These are phyloP conservation scores for Drosophila albomicans DNA, from an alignment of 1,140 invertebrate species.

Conservation along the genomic window DNA sequence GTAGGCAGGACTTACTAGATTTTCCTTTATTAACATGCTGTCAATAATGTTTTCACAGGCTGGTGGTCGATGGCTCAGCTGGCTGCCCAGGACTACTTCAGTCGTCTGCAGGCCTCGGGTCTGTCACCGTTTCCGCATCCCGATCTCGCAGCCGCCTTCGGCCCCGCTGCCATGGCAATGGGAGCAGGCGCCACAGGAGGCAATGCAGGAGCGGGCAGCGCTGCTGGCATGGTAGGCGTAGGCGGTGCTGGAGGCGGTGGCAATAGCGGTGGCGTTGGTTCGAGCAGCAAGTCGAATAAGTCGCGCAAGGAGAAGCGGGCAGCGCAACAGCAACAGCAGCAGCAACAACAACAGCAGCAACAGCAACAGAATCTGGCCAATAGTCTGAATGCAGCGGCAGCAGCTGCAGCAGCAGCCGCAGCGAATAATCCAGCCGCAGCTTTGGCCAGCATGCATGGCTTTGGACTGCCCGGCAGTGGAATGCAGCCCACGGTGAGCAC, in stretches of 20 bases:
- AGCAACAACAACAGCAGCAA: slow-evolving; percentile 78
- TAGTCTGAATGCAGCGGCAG: slow-evolving; percentile 84
- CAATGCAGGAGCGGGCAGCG: slow-evolving; percentile 69
- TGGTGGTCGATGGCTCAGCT: slow-evolving; percentile 96
- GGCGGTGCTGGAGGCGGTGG: slow-evolving; percentile 57
- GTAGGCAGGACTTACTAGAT: too few relatives aligned
- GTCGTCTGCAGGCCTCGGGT: slow-evolving; percentile 91
- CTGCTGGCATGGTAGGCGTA: slow-evolving; percentile 49
- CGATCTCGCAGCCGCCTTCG: slow-evolving; percentile 81
- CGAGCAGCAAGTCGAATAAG: slow-evolving; percentile 78
- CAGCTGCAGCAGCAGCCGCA: slow-evolving; percentile 80
- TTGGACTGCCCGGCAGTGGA: slow-evolving; percentile 72
- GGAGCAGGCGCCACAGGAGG: slow-evolving; percentile 72
- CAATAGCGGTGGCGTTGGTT: slow-evolving; percentile 68
- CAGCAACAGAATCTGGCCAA: slow-evolving; percentile 83
- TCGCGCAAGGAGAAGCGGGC: slow-evolving; percentile 79
- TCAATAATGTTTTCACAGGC: slow-evolving; percentile 85
- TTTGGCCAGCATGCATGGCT: slow-evolving; percentile 74
- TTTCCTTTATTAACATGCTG: neutral
- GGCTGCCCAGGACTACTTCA: slow-evolving; percentile 93
- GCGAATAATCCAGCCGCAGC: slow-evolving; percentile 77
- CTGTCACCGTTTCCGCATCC: slow-evolving; percentile 88
- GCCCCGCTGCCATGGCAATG: slow-evolving; percentile 85
- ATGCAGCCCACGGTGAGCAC: slow-evolving; percentile 60
- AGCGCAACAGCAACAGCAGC: slow-evolving; percentile 76